Conservation (phyloP, 2,797 vertebrate species). For the Hippocampus kuda region DNA sequence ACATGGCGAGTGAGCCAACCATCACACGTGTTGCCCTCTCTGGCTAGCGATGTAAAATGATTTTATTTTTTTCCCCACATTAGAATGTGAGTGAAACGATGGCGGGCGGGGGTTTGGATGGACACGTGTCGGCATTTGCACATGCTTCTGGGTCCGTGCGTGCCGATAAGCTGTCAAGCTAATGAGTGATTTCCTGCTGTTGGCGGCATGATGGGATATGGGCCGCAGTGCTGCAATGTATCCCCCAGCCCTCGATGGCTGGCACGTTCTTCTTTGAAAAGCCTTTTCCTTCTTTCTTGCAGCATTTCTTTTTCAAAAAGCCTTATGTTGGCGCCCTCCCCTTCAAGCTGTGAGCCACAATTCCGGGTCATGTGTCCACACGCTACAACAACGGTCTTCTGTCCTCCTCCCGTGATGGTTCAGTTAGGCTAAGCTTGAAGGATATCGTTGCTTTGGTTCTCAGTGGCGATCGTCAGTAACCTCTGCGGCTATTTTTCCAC, state of each 20-base stretch:
- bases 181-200: conserved; percentile 47
- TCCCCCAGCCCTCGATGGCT: conserved; percentile 36
- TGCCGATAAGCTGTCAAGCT: conserved; percentile 14
- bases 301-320: not conserved
- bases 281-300: conserved; percentile 19
- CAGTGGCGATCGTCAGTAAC: not conserved
- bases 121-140: not conserved
- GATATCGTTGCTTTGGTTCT: conserved; percentile 4
- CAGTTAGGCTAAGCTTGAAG: not conserved
- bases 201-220: conserved; percentile 52
- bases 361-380: conserved; percentile 41
- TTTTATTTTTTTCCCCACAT: not conserved
- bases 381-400: conserved; percentile 24
- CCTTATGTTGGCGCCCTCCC: conserved; percentile 14
- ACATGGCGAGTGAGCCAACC: not conserved
- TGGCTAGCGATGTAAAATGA: conserved; percentile 19
- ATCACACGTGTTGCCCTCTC: not conserved
- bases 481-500: too few relatives aligned
- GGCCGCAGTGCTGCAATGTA: conserved; percentile 41
- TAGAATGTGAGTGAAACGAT: conserved; percentile 22
- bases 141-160: not conserved
- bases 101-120: not conserved
- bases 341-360: conserved; percentile 23
- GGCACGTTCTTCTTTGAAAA: conserved; percentile 18
- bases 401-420: conserved; percentile 13